Conservation (phyloP, 2,113 vertebrate genomes). For the Grus americana region DNA sequence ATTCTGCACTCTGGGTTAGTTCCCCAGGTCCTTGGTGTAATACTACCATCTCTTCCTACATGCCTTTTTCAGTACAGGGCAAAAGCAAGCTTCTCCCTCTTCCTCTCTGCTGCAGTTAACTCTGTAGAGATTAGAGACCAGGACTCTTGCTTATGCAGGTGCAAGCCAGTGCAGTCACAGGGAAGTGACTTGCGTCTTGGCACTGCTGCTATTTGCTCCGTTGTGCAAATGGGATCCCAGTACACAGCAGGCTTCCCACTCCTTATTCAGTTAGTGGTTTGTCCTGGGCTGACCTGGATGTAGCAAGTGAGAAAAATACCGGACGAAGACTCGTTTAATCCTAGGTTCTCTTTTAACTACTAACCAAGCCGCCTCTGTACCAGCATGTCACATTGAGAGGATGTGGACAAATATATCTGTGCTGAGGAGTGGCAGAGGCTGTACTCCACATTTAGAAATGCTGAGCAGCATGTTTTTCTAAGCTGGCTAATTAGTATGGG, state of each 20-base stretch:
- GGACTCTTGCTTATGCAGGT: neutral
- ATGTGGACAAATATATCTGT: slow-evolving; percentile 53
- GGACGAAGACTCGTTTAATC: neutral
- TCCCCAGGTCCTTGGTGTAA: neutral
- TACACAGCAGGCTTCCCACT: neutral
- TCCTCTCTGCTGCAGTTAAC: neutral
- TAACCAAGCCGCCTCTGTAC: neutral
- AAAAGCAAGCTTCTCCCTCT: neutral
- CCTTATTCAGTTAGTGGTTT: neutral
- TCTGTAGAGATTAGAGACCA: neutral
- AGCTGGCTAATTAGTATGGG: slow-evolving; percentile 58
- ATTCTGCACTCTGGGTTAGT: neutral
- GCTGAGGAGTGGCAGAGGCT: slow-evolving; percentile 52
- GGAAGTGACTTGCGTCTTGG: neutral
- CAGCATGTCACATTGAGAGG: slow-evolving; percentile 2
- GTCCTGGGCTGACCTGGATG: slow-evolving; percentile 56
- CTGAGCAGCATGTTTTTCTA: slow-evolving; percentile 39
- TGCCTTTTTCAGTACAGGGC: neutral
- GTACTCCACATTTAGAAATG: slow-evolving; percentile 13
- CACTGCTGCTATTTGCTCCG: accelerated
- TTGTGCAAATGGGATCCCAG: neutral
- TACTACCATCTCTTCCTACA: neutral
- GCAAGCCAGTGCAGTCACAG: neutral
- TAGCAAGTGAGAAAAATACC: slow-evolving; percentile 31
- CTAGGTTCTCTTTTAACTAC: slow-evolving; percentile 5